Evolutionary conservation across 2,888 invertebrate genomes (phyloP), one percentile per base, ranked within the genome.

Genomic region (Heliconius ismenius): DNA sequence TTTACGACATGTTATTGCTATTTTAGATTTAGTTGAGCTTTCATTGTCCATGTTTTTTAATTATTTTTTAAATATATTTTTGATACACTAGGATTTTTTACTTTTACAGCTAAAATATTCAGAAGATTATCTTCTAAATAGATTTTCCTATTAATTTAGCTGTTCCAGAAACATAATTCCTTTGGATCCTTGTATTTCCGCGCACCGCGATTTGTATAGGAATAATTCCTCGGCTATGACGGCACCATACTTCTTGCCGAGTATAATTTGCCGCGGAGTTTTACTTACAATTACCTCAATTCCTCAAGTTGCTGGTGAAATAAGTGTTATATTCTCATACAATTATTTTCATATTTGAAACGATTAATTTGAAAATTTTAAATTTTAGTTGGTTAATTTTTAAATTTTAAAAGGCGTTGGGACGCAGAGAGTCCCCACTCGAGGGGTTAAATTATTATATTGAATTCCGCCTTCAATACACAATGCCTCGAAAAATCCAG

Each of bases 241-340:
- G 81, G 83, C 84, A 84, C 86, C 85, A 87, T 90, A 89, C 87
- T 88, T 90, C 92, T 91, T 89, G 87, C 86, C 86, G 84, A 89
- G 86, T 88, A 88, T 91, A 92, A 92, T 92, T 93, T 91, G 89
- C 89, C 84, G 82, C 83, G 83, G 82, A 88, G 89, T 90, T 91
- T 90, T 88, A 87, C 86, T 81, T 86, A 90, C 91, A 91, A 92
- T 92, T 91, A 92, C 91, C 77, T 82, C 76, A 81, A 82, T 84
- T 84, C 82, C 86, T 84, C 84, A 81, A 81, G 84, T 84, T 85
- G 84, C 84, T 83, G 84, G 82, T 84, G 83, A 85, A 72, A 76
- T 63, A 70, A 60, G 49, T 63, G 70, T 54, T 62, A 70, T 62
- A 54, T 76, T 70, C 18, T 64, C 3, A 32, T 64, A 58, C 7